Base-by-base conservation (phyloP, 2,888 invertebrate genomes). In the Leptodirus hochenwartii region DNA sequence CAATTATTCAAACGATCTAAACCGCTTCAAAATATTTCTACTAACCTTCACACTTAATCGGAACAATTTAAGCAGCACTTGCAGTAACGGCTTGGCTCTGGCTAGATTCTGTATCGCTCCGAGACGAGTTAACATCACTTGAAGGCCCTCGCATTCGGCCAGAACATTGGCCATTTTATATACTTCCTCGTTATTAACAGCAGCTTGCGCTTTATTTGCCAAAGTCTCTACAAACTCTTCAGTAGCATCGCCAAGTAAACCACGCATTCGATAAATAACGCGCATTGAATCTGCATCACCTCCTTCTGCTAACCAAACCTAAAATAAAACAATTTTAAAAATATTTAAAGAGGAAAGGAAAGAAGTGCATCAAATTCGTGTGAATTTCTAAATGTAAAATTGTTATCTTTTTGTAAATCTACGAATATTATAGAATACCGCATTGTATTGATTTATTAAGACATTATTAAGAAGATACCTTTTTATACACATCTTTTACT, bases 191-290 rank as follows among this genome's bases (percentile, higher is more conserved):
- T 90, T 88, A 50, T 96, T 90, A 2, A 91, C 80, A 3, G 72
- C 66, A 44, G 74, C 87, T 59, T 66, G 84, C 49, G 76, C 82
- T 54, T 75, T 88, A 46, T 76, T 75, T 38, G 79, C 84, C 17
- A 96, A 62, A 2, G 85, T 84, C 59, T 96, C 93, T 8, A 96
- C 85, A 54, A 98, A 96, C 58, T 96, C 96, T 51, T 98, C 98
- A 0, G 96, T 96, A 1, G 96, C 98, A 56, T 98, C 98, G 2
- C 96, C 98, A 5, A 96, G 67, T 32, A 98, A 59, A 0, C 96
- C 96, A 33, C 96, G 66, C 95, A 98, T 96, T 26, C 98, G 73
- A 56, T 98, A 98, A 17, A 96, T 81, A 5, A 96, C 82, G 8
- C 91, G 69, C 96, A 98, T 96, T 0, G 93, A 84, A 50, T 93